Base-by-base conservation (phyloP, 2,888 invertebrate genomes). In the Meliscaeva auricollis region DNA sequence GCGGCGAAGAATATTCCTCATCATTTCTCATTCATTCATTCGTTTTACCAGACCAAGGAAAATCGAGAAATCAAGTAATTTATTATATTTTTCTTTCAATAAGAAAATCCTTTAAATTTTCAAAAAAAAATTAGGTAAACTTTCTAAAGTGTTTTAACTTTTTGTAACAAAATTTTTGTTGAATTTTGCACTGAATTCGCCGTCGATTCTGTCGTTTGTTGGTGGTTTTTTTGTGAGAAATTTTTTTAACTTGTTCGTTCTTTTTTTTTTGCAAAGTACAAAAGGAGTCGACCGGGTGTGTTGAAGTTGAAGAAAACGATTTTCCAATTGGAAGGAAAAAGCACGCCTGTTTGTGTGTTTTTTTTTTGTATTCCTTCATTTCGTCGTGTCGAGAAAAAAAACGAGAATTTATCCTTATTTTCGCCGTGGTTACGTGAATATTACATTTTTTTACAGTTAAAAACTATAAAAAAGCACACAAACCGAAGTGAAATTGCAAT, bases 1-100 rank as follows among this genome's bases (percentile, higher is more conserved):
- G 52, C 73, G 52, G 54, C 72, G 50, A 72, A 68, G 46, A 70
- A 79, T 74, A 64, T 56, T 46, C 72, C 38, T 73, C 48, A 74
- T 79, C 74, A 74, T 78, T 83, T 74, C 74, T 64, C 83, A 74
- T 78, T 64, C 68, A 74, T 78, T 68, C 68, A 74, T 83, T 83
- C 64, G 83, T 79, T 78, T 74, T 56, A 54, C 13, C 69, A 68
- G 77, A 46, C 9, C 15, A 35, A 35, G 22, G n/a, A 68, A 74
- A 68, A 68, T 46, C 38, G 20, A 30, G 3, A 44, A 62, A 64
- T 46, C 26, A 41, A 62, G 30, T 22, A 66, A n/a, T 44, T 52
- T 26, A 3, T 17, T 15, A 13, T 30, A 64, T 11, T 35, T 11
- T 35, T 48, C 41, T 44, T 26, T 22, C n/a, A 20, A 46, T 56